Conservation (phyloP, 2,797 vertebrate species). For the Mormyrops boulengeri region DNA sequence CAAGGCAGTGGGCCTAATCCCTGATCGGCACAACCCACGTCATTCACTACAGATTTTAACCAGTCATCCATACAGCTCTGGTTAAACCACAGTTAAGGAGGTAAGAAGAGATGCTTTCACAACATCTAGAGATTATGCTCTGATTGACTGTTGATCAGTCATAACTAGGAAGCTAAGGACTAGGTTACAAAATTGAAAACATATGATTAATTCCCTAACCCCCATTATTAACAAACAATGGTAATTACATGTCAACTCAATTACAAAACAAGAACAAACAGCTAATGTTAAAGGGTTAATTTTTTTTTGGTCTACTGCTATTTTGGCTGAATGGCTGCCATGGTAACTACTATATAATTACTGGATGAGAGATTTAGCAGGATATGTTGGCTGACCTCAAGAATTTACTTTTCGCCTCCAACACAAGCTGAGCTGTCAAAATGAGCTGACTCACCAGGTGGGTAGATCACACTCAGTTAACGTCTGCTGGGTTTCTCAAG, state of each 20-base stretch:
- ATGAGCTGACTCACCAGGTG: neutral
- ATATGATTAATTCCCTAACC: neutral
- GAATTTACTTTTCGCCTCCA: neutral
- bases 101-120: neutral
- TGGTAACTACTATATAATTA: neutral
- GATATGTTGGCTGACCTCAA: neutral
- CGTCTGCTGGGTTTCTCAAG: neutral
- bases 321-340: neutral
- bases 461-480: neutral
- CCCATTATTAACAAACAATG: neutral
- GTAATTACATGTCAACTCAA: neutral
- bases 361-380: neutral
- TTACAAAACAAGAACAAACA: neutral
- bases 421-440: neutral
- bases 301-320: neutral
- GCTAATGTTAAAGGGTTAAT: neutral
- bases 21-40: neutral
- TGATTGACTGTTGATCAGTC: neutral
- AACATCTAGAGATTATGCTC: neutral
- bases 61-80: neutral
- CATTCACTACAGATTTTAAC: no score
- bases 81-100: neutral
- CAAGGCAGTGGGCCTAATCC: neutral
- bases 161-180: neutral
- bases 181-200: neutral